These are phyloP conservation scores for Argya squamiceps DNA, from an alignment of 2,797 vertebrate genomes.

Conservation along the genomic window DNA sequence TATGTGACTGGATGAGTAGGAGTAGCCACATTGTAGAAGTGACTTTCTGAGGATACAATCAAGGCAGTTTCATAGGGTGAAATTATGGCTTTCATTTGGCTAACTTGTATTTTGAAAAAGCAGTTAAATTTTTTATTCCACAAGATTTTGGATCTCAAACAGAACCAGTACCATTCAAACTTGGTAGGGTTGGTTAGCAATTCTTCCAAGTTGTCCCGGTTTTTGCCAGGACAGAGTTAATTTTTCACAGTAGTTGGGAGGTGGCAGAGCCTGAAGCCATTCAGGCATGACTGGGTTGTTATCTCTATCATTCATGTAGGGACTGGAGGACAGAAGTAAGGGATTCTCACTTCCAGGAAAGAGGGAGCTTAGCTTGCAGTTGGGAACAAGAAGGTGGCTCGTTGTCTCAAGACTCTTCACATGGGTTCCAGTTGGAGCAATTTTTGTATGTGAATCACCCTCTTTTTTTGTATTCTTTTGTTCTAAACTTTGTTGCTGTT, in stretches of 20 bases:
- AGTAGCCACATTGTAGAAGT: background rate
- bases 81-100: background rate
- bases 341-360: background rate
- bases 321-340: fast-evolving
- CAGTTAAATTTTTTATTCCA: background rate
- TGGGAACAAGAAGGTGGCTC: background rate
- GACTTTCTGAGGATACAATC: background rate
- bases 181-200: background rate
- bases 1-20: background rate
- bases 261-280: background rate
- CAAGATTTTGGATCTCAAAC: background rate
- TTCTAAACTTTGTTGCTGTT: background rate
- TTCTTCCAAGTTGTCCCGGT: background rate
- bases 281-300: background rate
- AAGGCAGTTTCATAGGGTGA: background rate
- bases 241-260: background rate
- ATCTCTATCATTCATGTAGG: fast-evolving
- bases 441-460: background rate
- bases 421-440: background rate
- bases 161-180: background rate
- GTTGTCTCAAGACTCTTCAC: background rate
- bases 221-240: background rate
- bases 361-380: fast-evolving
- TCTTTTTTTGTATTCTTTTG: background rate
- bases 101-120: background rate